phyloP scores from a whole-genome alignment of 2,113 vertebrate genomes.

The Spea bombifrons region DNA sequence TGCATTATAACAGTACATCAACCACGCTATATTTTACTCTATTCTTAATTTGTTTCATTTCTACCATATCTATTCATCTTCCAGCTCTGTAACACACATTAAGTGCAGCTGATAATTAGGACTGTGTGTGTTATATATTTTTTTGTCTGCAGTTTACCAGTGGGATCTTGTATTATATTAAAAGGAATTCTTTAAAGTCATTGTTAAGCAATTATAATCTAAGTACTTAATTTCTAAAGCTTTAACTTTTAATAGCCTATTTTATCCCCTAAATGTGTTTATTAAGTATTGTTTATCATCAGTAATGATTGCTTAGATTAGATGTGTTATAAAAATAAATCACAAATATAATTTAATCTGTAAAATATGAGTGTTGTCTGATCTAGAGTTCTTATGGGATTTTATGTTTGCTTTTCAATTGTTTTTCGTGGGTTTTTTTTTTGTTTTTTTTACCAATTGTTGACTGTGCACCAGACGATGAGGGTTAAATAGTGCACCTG shows the following conservation, averaged over 20 bases:
- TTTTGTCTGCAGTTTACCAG: slow-evolving; percentile 51
- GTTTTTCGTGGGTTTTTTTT: no score
- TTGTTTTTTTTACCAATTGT: background rate
- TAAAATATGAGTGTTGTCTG: background rate
- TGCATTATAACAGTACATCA: background rate
- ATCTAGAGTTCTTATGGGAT: background rate
- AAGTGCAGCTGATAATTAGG: slow-evolving; percentile 54
- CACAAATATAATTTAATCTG: slow-evolving; percentile 4
- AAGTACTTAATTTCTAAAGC: slow-evolving; percentile 49
- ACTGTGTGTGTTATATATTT: slow-evolving; percentile 19
- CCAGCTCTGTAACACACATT: slow-evolving; percentile 52
- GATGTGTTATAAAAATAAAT: slow-evolving; percentile 33
- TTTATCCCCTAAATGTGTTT: slow-evolving; percentile 37
- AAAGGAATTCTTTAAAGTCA: slow-evolving; percentile 55
- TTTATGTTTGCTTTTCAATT: background rate
- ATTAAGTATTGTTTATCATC: slow-evolving; percentile 43
- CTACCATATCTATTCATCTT: slow-evolving; percentile 56
- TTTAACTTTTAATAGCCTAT: slow-evolving; percentile 42
- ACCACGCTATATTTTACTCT: slow-evolving; percentile 7
- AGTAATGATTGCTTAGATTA: slow-evolving; percentile 41
- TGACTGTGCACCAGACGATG: background rate
- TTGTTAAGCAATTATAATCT: slow-evolving; percentile 54
- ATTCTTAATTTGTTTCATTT: slow-evolving; percentile 14
- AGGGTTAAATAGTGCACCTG: slow-evolving; percentile 5
- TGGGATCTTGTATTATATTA: slow-evolving; percentile 45